phyloP scores from a whole-genome alignment of 2,797 vertebrate genomes.

The Gymnopithys bicolor region DNA sequence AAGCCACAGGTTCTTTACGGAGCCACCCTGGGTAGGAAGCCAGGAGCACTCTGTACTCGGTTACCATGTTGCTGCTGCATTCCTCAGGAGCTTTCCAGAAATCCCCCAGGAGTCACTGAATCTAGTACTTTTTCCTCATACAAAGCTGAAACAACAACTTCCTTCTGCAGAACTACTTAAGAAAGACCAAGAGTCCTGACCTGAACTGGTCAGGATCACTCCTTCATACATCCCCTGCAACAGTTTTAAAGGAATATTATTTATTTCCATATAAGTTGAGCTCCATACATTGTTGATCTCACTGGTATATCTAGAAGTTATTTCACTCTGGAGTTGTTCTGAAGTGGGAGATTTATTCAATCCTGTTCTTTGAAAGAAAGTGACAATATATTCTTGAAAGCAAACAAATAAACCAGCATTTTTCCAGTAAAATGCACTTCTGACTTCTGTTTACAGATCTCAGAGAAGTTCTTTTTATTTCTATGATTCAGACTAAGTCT shows the following conservation, averaged over 20 bases:
- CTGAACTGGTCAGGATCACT: background rate
- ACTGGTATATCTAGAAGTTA: background rate
- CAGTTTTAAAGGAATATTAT: background rate
- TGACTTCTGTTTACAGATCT: background rate
- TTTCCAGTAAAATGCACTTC: background rate
- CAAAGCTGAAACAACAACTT: constrained; percentile 54
- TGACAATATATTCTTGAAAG: background rate
- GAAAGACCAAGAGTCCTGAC: constrained; percentile 12
- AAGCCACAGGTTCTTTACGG: constrained; percentile 52
- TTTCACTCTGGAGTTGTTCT: background rate
- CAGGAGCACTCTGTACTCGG: constrained; percentile 54
- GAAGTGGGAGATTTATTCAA: background rate
- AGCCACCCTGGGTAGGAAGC: constrained; percentile 53
- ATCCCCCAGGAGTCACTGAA: constrained; percentile 50
- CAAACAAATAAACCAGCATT: background rate
- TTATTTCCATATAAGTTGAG: background rate
- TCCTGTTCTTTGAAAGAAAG: background rate
- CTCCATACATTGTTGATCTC: background rate
- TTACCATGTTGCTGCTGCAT: constrained; percentile 18
- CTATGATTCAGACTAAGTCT: background rate
- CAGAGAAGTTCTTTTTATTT: background rate
- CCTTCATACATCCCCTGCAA: background rate
- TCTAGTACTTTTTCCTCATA: constrained; percentile 30
- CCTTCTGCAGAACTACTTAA: constrained; percentile 64
- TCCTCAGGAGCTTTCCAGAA: constrained; percentile 69